Conservation (phyloP, 2,888 invertebrate genomes). For the Cataglyphis livida region DNA sequence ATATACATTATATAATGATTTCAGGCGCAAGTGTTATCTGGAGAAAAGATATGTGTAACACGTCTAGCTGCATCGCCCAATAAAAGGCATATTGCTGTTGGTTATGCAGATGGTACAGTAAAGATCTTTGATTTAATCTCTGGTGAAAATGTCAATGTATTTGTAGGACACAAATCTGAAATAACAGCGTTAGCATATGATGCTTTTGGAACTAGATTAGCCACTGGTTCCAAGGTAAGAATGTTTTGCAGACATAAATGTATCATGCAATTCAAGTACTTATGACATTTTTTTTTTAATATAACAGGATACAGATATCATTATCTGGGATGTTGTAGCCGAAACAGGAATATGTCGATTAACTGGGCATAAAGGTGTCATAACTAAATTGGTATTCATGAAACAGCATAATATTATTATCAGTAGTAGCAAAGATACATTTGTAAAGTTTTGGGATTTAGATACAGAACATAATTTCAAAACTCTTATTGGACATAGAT, state of each 20-base stretch:
- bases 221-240: slow-evolving; percentile 94
- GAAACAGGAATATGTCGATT: slow-evolving; percentile 96
- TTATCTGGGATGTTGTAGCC: slow-evolving; percentile 97
- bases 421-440: slow-evolving; percentile 96
- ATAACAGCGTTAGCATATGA: slow-evolving; percentile 95
- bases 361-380: slow-evolving; percentile 95
- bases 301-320: slow-evolving; percentile 94
- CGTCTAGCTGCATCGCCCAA: slow-evolving; percentile 91
- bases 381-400: slow-evolving; percentile 94
- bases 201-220: slow-evolving; percentile 92
- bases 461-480: slow-evolving; percentile 98
- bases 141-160: slow-evolving; percentile 90
- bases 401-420: slow-evolving; percentile 89
- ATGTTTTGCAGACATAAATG: not conserved
- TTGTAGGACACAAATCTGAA: slow-evolving; percentile 94
- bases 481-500: slow-evolving; percentile 95
- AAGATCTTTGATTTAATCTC: slow-evolving; percentile 93
- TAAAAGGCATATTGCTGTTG: slow-evolving; percentile 94
- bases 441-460: slow-evolving; percentile 99
- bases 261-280: not conserved
- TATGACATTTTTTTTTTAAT: slow-evolving; percentile 21
- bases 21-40: slow-evolving; percentile 92
- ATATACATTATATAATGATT: slow-evolving; percentile 79
- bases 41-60: slow-evolving; percentile 93
- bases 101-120: slow-evolving; percentile 96